phyloP scores from a whole-genome alignment of 2,113 vertebrate species.

The Elephantulus edwardii region DNA sequence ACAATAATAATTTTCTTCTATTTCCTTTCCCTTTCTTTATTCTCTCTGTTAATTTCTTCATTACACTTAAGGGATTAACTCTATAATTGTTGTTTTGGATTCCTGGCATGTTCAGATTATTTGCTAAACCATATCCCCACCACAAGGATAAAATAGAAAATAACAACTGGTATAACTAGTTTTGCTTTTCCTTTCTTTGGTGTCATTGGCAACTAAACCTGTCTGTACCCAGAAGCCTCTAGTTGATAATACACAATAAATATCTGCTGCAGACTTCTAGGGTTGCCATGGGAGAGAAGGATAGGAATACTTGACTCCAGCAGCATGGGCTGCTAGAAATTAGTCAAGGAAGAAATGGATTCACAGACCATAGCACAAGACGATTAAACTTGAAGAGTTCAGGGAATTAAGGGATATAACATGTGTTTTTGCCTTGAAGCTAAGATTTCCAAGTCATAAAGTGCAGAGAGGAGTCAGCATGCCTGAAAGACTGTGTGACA shows the following conservation, averaged over 20 bases:
- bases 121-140: conserved; percentile 26
- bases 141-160: conserved; percentile 37
- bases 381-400: neutral
- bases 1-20: no score
- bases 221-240: neutral
- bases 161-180: neutral
- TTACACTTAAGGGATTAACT: neutral
- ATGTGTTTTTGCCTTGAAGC: neutral
- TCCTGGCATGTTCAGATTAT: conserved; percentile 40
- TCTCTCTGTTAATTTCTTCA: neutral
- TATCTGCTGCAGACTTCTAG: neutral
- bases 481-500: neutral
- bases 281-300: neutral
- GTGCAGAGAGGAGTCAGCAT: neutral
- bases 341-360: neutral
- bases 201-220: conserved; percentile 38
- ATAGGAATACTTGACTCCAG: neutral
- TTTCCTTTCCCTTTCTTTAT: conserved; percentile 8
- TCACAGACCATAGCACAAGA: neutral
- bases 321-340: neutral
- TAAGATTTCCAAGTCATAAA: neutral
- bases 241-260: conserved; percentile 14
- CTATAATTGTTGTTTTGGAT: conserved; percentile 1
- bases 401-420: neutral
- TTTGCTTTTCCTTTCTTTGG: conserved; percentile 21